A percentile compares a stretch with the other conserved stretches of the same genome.
phyloP scores from a whole-genome alignment of 2,888 invertebrate genomes.

The Aspidiotus rigidus region DNA sequence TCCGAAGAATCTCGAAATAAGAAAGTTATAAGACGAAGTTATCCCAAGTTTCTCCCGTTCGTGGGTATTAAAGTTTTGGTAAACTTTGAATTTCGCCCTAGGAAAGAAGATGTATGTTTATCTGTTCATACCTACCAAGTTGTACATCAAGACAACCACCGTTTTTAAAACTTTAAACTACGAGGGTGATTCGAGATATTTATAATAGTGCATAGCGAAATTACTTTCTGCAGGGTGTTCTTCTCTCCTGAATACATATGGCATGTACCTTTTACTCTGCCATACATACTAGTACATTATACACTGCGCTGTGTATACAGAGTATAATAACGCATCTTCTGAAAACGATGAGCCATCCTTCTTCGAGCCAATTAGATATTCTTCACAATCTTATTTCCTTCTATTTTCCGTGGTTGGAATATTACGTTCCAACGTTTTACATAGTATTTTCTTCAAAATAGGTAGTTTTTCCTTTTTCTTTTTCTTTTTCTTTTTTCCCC shows the following conservation, averaged over 20 bases:
- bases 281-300: background rate
- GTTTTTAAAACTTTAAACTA: constrained; percentile 20
- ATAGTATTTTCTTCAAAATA: background rate
- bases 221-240: constrained; percentile 16
- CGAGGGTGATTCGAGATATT: constrained; percentile 31
- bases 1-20: constrained; percentile 29
- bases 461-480: no score
- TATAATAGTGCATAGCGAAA: constrained; percentile 31
- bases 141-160: constrained; percentile 26
- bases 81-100: constrained; percentile 30
- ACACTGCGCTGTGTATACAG: constrained; percentile 5
- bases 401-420: constrained; percentile 25
- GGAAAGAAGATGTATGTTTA: constrained; percentile 31
- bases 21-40: constrained; percentile 30
- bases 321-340: constrained; percentile 17
- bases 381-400: constrained; percentile 29
- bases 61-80: constrained; percentile 29
- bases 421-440: constrained; percentile 3
- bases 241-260: background rate
- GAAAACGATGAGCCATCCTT: constrained; percentile 3
- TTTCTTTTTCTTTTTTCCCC: no score
- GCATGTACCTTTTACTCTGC: background rate
- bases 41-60: constrained; percentile 22
- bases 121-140: constrained; percentile 27
- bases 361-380: constrained; percentile 15